A percentile compares a stretch with the other conserved stretches of the same genome.
Evolutionary conservation across 2,797 vertebrate species (phyloP).

Genomic region (Malacoraja senta): DNA sequence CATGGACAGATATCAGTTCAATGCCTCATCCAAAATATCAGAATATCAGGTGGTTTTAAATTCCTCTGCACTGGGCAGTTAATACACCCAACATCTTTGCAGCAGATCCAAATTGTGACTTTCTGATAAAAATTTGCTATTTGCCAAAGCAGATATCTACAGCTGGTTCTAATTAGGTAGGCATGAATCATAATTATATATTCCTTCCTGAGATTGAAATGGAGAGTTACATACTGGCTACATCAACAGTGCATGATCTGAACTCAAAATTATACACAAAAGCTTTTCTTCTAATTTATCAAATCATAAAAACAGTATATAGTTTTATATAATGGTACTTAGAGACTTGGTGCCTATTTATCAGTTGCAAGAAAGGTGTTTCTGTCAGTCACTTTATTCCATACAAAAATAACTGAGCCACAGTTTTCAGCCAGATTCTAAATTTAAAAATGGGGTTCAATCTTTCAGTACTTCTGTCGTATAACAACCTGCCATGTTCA

Average conservation of each 20-base stretch:
- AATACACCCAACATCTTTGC: background rate
- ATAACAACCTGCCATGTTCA: too few species aligned
- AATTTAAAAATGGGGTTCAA: background rate
- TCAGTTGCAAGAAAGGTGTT: background rate
- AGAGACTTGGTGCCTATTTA: too few species aligned
- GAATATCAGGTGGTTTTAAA: too few species aligned
- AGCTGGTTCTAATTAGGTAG: background rate
- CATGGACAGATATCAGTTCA: too few species aligned
- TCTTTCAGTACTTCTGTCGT: background rate
- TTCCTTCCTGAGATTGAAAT: background rate
- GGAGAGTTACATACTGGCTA: background rate
- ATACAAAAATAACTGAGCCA: too few species aligned
- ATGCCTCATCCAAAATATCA: too few species aligned
- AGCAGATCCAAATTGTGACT: background rate
- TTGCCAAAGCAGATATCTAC: background rate
- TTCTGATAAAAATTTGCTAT: background rate
- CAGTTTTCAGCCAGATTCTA: background rate
- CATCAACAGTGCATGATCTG: background rate
- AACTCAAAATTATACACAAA: background rate
- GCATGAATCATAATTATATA: background rate
- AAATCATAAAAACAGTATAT: too few species aligned
- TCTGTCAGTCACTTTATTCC: background rate
- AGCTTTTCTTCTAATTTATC: too few species aligned
- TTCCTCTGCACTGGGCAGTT: too few species aligned
- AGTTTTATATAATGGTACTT: too few species aligned